Base-by-base conservation (phyloP, 2,888 invertebrate species). In the Hydrotaea cyrtoneurina region DNA sequence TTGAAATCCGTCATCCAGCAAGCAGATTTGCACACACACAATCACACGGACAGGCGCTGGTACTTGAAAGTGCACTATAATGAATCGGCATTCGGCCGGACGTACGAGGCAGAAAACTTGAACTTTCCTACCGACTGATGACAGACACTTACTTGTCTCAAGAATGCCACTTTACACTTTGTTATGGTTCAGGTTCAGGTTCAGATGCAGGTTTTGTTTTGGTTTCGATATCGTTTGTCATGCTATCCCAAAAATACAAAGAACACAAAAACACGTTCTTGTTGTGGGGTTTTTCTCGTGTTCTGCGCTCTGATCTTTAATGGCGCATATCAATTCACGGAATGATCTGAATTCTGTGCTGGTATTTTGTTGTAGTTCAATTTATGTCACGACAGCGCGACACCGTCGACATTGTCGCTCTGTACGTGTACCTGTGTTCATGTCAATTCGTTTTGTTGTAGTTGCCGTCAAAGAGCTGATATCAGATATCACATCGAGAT, bases 341-440 rank as follows among this genome's bases (percentile, higher is more conserved):
- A 59, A 59, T 59, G 59, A 59, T 26, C 26, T 59, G 13, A 59
- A 59, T 59, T n/a, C 7, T 50, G 50, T 13, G n/a, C n/a, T 39
- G 11, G 4, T 39, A 11, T 8, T 39, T 39, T 39, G 39, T 13
- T 39, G 39, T 39, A 13, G n/a, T 50, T 50, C 50, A 15, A 13
- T 15, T 50, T 50, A 50, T 50, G 50, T n/a, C 5, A 15, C 15
- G 50, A n/a, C 50, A 39, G n/a, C 50, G n/a, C 43, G n/a, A 50
- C 50, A 31, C 31, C 31, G 31, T 4, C 31, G 7, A 31, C 31
- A 31, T 31, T 7, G 31, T 7, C 31, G 50, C n/a, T 50, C 13
- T 2, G 15, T n/a, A n/a, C 2, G 31, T 31, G 31, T 31, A 7
- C 31, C 3, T 31, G 2, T 31, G 31, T 31, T 15, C 50, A n/a